A percentile compares a stretch with the other conserved stretches of the same genome.
Conservation (phyloP, 2,113 vertebrate species). For the Apus apus region DNA sequence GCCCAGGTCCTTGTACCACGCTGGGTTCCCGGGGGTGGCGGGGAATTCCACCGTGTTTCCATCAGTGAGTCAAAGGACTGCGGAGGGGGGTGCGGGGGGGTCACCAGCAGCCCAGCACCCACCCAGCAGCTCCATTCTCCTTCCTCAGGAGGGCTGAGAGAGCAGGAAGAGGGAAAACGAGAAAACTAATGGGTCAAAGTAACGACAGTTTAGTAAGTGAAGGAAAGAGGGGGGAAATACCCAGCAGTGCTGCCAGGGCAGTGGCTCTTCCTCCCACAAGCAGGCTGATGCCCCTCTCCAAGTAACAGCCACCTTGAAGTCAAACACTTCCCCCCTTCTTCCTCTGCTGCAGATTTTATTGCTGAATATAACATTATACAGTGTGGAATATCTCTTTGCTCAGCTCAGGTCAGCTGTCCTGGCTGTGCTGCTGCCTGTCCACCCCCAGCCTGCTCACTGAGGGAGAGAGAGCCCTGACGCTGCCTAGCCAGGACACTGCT, state of each 20-base stretch:
- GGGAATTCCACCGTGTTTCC: fast-evolving
- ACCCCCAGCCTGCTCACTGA: neutral
- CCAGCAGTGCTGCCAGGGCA: neutral
- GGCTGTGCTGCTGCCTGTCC: neutral
- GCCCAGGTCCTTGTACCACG: fast-evolving
- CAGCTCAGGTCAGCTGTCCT: neutral
- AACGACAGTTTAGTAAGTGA: neutral
- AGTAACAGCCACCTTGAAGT: too few relatives aligned
- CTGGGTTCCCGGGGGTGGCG: neutral
- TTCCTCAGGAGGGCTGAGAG: too few relatives aligned
- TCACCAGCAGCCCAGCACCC: neutral
- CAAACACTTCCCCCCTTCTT: neutral
- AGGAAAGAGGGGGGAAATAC: neutral
- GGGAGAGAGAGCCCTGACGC: too few relatives aligned
- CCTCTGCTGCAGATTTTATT: neutral
- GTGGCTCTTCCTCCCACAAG: fast-evolving
- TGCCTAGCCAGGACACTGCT: too few relatives aligned
- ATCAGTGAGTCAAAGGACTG: neutral
- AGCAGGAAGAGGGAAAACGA: neutral
- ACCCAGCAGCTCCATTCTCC: neutral
- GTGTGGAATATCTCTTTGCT: too few relatives aligned
- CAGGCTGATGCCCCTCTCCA: neutral
- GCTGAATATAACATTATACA: fast-evolving
- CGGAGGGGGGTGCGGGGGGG: fast-evolving
- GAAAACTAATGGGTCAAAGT: neutral